phyloP scores from a whole-genome alignment of 2,113 vertebrate species.

The Myodes glareolus region DNA sequence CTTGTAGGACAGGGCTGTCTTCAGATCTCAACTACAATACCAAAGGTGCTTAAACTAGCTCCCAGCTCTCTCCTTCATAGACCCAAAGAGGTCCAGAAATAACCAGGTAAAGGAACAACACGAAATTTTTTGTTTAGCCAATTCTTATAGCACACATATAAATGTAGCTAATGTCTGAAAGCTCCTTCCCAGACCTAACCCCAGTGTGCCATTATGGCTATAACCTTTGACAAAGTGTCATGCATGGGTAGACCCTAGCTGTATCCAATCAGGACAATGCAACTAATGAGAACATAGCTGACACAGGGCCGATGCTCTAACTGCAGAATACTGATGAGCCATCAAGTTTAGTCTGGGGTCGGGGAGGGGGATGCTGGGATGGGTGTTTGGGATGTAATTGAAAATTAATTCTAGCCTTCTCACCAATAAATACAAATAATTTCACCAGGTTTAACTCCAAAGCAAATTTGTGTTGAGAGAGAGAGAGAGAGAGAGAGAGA shows the following conservation, averaged over 20 bases:
- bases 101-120: background rate
- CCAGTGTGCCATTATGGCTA: background rate
- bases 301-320: background rate
- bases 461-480: background rate
- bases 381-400: background rate
- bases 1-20: background rate
- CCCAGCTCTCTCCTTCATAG: background rate
- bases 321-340: background rate
- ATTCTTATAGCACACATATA: background rate
- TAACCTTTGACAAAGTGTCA: background rate
- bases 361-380: background rate
- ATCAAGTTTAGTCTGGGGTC: background rate
- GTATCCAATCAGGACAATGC: background rate
- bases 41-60: slow-evolving; percentile 33
- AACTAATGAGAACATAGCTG: background rate
- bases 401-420: slow-evolving; percentile 47
- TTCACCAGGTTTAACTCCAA: background rate
- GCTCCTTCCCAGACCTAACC: background rate
- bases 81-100: background rate
- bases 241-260: background rate
- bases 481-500: too few species aligned
- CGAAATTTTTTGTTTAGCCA: background rate
- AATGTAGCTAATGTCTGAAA: background rate
- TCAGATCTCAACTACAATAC: background rate
- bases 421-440: background rate